Evolutionary conservation across 2,888 invertebrate genomes (phyloP).

Genomic region (Punctoribates punctum): DNA sequence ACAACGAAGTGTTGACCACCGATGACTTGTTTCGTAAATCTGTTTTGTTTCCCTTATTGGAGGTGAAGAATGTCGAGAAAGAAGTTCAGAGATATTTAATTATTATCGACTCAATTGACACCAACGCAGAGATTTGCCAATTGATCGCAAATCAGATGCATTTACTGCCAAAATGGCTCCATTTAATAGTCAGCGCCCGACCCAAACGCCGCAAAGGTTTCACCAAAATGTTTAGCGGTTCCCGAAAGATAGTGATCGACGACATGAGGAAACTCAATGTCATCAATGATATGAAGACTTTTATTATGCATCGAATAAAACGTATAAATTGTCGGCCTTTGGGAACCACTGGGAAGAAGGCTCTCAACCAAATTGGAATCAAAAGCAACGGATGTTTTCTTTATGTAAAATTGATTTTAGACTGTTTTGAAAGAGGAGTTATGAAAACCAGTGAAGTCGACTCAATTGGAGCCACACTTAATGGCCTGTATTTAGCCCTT

Average conservation of each 20-base stretch:
- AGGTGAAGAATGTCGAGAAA: conserved; percentile 65
- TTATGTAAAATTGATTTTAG: conserved; percentile 45
- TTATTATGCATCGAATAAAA: conserved; percentile 66
- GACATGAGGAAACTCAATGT: conserved; percentile 76
- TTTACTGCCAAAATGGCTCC: conserved; percentile 85
- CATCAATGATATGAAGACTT: conserved; percentile 90
- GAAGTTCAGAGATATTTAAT: conserved; percentile 74
- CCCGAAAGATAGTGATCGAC: conserved; percentile 83
- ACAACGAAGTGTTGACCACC: not conserved
- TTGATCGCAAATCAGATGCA: conserved; percentile 83
- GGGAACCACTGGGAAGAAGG: conserved; percentile 85
- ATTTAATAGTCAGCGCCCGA: conserved; percentile 61
- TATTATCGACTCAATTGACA: conserved; percentile 88
- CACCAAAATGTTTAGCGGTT: conserved; percentile 68
- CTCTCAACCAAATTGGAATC: conserved; percentile 88
- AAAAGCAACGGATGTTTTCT: conserved; percentile 74
- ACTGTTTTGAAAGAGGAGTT: conserved; percentile 32
- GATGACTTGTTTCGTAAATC: conserved; percentile 87
- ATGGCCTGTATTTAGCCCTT: conserved; percentile 90
- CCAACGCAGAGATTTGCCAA: conserved; percentile 60
- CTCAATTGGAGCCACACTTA: conserved; percentile 69
- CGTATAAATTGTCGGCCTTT: conserved; percentile 64
- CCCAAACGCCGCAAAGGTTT: conserved; percentile 71
- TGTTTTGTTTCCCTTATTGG: conserved; percentile 76
- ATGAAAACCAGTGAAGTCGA: conserved; percentile 25